Evolutionary conservation across 2,113 vertebrate species (phyloP), one percentile per base, ranked within the genome.

Genomic region (Eulemur macaco): DNA sequence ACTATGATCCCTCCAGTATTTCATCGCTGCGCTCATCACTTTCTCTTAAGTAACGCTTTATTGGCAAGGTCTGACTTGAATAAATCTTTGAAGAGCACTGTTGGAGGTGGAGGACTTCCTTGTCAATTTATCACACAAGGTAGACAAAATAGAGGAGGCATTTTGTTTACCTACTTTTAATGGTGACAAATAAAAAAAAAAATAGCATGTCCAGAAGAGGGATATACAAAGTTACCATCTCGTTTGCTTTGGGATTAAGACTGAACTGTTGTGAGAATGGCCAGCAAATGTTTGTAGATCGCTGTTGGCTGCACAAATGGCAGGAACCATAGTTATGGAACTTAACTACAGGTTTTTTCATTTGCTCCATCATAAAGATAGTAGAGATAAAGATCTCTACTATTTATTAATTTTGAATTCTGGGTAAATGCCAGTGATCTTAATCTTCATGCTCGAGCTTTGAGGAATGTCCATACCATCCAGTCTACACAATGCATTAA

Each of bases 141-240:
- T 39, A 54, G 50, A 91, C 82, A 60, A 66, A 91, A 18, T 37
- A 37, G 71, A 85, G 69, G 74, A 86, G 56, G 29, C 47, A 73
- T 77, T 81, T 74, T 66, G 1, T 91, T 68, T 58, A n/a, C 4
- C 80, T 52, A 27, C 54, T 80, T 83, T 93, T 68, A 17, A 42
- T 52, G 47, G 31, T 39, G 63, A 80, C 29, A 60, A 42, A 52
- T 63, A 29, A 60, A 50, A 73, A 60, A 50, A 73, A 56, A 23
- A n/a, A 52, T 9, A 37, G 10, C 18, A 9, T 34, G 86, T 69
- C 64, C 21, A n/a, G 21, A 81, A 50, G 50, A 96, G n/a, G 47
- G 54, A 74, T 85, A 47, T 21, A 11, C 27, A 18, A n/a, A 66
- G 31, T 60, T 60, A 9, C 1, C 6, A 25, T 52, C 63, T 29